These are phyloP conservation scores for Rhogogaster chlorosoma DNA, from an alignment of 2,888 invertebrate species.

Conservation along the genomic window DNA sequence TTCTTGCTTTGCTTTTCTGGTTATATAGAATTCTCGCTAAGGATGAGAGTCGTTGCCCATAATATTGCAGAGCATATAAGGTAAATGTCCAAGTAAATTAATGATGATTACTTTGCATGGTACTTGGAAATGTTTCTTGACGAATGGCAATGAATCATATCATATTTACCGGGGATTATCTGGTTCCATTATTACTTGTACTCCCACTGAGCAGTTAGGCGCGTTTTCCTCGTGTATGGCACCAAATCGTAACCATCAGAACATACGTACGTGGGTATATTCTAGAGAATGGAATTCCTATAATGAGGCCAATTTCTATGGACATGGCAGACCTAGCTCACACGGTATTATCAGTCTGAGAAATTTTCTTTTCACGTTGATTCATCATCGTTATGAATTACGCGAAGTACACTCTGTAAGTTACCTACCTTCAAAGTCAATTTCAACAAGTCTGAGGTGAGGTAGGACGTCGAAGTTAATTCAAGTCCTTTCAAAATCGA, in stretches of 20 bases:
- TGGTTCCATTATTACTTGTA: not conserved
- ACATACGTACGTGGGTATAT: not conserved
- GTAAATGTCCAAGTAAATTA: too few species aligned
- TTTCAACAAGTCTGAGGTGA: not conserved
- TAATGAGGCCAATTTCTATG: not conserved
- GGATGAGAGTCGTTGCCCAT: not conserved
- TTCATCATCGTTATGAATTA: not conserved
- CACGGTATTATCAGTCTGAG: not conserved
- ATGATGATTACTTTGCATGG: not conserved
- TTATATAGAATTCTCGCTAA: not conserved
- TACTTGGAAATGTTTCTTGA: not conserved
- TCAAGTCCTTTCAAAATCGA: not conserved
- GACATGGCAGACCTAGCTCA: not conserved
- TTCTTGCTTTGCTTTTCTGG: too few species aligned
- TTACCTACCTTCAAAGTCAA: not conserved
- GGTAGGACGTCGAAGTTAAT: not conserved
- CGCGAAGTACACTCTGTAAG: not conserved
- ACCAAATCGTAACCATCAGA: too few species aligned
- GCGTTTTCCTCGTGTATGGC: not conserved
- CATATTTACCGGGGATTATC: not conserved
- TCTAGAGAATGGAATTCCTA: not conserved
- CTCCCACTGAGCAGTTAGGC: not conserved
- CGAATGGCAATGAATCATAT: not conserved
- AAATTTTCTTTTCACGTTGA: not conserved
- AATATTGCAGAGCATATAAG: not conserved